Evolutionary conservation across 1,140 invertebrate species (phyloP).

Genomic region (Neodiprion fabricii): DNA sequence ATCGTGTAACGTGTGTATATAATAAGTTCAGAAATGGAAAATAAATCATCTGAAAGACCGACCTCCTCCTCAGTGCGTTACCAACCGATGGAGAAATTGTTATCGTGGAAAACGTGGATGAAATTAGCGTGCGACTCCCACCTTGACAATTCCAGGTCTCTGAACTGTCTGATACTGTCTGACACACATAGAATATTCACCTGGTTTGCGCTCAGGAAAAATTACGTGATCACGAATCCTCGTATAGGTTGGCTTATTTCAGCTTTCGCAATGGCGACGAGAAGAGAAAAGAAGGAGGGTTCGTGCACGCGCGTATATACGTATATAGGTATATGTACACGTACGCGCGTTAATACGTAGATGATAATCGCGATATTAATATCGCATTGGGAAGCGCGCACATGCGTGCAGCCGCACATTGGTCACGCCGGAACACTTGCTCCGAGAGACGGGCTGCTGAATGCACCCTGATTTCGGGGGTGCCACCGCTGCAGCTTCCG

Average conservation of each 20-base stretch:
- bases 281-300: too few species aligned
- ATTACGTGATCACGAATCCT: not conserved
- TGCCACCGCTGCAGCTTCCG: not conserved
- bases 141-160: too few species aligned
- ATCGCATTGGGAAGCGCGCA: conserved; percentile 63
- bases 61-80: not conserved
- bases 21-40: not conserved
- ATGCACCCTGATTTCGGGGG: conserved; percentile 56
- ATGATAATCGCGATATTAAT: conserved; percentile 65
- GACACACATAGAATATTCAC: too few species aligned
- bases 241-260: not conserved
- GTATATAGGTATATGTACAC: conserved; percentile 4
- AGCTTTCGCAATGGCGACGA: not conserved
- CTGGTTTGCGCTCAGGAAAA: too few species aligned
- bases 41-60: too few species aligned
- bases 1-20: not conserved
- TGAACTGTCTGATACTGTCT: too few species aligned
- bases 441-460: conserved; percentile 46
- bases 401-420: conserved; percentile 61
- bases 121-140: not conserved
- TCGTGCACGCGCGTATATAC: not conserved
- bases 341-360: conserved; percentile 56
- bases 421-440: conserved; percentile 61
- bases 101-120: not conserved
- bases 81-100: not conserved